Base-by-base conservation (phyloP, 2,113 vertebrate genomes). In the Gopherus evgoodei region DNA sequence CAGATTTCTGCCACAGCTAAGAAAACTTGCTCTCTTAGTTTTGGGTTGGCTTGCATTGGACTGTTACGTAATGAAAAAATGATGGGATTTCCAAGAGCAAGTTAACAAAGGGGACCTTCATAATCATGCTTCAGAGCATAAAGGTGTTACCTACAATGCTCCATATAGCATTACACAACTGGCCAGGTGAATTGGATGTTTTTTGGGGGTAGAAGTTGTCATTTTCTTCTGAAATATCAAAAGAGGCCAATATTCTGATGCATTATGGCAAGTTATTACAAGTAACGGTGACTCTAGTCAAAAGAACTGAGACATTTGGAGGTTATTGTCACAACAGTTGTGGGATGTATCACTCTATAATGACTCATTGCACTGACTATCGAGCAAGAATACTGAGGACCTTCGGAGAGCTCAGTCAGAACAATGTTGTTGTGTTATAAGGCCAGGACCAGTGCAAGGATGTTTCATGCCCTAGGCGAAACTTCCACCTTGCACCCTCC, bases 21-120 rank as follows among this genome's bases (percentile, higher is more conserved):
- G 50, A 95, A 19, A 42, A 11, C 88, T 38, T 27, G 89, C 49
- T 89, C 22, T 0, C 80, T 89, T 75, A 78, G 56, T 9, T 83
- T 84, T 87, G 65, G 62, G 19, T 31, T 91, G 84, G 86, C 62
- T 80, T 89, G 80, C 72, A 12, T 52, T 69, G 76, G 53, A 87
- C 75, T 50, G 56, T 21, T 22, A 25, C 80, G n/a, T 50, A 80
- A 81, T 69, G 56, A 85, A 91, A 83, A 83, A 87, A 62, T 0
- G 2, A 53, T 57, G 47, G 25, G 5, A 87, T 92, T 96, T 89
- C 76, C 78, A 94, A 49, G 13, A 91, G 75, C 19, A 79, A 89
- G 38, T 75, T 44, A 90, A 22, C 35, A 93, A 84, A 86, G 59
- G 94, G 35, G 27, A 1, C 72, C 13, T 62, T 92, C 50, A 62